Conservation (phyloP, 2,113 vertebrate genomes). For the Callospermophilus lateralis region DNA sequence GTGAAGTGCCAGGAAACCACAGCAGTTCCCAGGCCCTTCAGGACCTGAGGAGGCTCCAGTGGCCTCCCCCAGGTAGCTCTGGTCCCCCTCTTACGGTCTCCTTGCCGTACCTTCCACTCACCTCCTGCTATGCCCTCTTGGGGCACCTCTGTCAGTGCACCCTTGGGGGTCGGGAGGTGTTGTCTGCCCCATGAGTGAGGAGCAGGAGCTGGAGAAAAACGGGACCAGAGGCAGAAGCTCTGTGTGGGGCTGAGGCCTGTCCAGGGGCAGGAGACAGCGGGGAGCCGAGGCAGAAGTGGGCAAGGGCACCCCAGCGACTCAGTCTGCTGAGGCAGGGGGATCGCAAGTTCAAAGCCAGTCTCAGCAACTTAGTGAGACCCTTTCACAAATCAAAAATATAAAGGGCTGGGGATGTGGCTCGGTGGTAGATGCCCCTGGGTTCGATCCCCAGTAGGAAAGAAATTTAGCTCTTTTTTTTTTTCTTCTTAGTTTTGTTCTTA, state of each 20-base stretch:
- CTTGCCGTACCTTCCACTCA: neutral
- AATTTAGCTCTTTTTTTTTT: too few species aligned
- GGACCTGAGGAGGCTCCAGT: neutral
- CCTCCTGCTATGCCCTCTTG: neutral
- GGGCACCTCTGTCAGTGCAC: neutral
- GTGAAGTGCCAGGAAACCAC: neutral
- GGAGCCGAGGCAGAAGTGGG: neutral
- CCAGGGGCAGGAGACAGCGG: neutral
- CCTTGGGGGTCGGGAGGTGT: fast-evolving
- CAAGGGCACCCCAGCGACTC: neutral
- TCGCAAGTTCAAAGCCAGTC: too few species aligned
- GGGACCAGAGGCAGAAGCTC: neutral
- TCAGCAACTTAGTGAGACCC: too few species aligned
- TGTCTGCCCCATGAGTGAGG: fast-evolving
- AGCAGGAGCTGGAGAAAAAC: neutral
- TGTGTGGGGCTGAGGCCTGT: neutral
- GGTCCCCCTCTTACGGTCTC: neutral
- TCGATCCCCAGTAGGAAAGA: too few species aligned
- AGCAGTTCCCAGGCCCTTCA: too few species aligned
- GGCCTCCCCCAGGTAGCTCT: fast-evolving
- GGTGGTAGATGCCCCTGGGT: too few species aligned
- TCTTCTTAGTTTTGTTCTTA: too few species aligned
- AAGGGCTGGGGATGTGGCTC: too few species aligned
- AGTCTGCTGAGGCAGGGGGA: too few species aligned
- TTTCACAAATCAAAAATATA: too few species aligned